phyloP scores from a whole-genome alignment of 2,888 invertebrate genomes.

The Linnaemya tessellans region DNA sequence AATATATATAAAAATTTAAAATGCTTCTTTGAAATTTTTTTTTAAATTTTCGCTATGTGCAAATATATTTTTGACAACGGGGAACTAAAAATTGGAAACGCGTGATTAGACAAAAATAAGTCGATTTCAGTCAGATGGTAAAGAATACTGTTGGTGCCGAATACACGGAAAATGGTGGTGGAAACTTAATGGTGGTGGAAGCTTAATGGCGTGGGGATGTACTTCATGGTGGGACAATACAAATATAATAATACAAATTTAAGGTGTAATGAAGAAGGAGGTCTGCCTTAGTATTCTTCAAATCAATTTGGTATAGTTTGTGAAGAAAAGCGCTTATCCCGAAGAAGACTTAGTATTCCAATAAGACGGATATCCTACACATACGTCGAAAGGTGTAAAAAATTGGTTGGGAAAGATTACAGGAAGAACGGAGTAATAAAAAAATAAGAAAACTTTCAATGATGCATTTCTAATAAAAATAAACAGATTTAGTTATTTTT shows the following conservation, averaged over 20 bases:
- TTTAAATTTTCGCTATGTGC: no score
- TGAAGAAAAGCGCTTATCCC: background rate
- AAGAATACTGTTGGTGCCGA: background rate
- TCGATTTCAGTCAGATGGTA: background rate
- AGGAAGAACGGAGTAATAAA: no score
- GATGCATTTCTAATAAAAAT: no score
- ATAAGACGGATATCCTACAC: background rate
- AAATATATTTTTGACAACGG: no score
- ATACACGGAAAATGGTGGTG: background rate
- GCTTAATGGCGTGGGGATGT: background rate
- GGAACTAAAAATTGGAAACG: no score
- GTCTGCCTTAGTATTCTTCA: background rate
- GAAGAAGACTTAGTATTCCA: conserved; percentile 1
- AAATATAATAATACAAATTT: background rate
- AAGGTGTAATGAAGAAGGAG: background rate
- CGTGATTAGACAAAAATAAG: background rate
- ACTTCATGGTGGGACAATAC: background rate
- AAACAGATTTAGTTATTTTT: no score
- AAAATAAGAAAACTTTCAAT: no score
- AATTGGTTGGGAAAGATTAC: background rate
- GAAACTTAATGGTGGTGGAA: background rate
- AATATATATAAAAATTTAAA: no score
- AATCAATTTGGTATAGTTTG: background rate
- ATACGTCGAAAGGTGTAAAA: background rate
- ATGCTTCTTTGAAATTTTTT: no score